Evolutionary conservation across 2,888 invertebrate genomes (phyloP), one percentile per base, ranked within the genome.

Genomic region (Sycophila texana): DNA sequence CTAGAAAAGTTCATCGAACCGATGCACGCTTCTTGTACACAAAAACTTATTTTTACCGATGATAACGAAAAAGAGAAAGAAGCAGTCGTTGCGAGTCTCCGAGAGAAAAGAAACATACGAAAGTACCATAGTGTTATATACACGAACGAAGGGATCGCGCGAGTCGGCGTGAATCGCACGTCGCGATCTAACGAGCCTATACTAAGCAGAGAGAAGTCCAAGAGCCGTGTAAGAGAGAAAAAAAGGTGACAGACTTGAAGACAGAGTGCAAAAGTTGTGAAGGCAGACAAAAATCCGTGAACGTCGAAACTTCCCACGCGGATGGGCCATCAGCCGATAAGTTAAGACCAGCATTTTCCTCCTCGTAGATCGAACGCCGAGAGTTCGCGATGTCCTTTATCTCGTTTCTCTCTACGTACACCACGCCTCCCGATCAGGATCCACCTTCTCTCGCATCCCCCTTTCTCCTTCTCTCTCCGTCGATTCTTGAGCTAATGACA

Each of bases 241-340:
- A 49, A 30, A 61, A 51, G 14, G 4, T 49, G 58, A 66, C 71
- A 71, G 71, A 39, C 60, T 47, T 30, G 55, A 70, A 51, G 22
- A 58, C 70, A 68, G 74, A 76, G 80, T 65, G 60, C 74, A 81
- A 84, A 84, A 83, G 83, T 84, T 84, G 84, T 80, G 77, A 83
- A 83, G 81, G 82, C 84, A 84, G 83, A 83, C 83, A 83, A 83
- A 83, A 83, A 72, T 66, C 20, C 10, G 47, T 16, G 22, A 61
- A 20, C 39, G 20, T 4, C 14, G 16, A 13, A 39, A 39, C 39
- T 39, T 39, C 53, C 53, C n/a, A 4, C n/a, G 14, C 53, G n/a
- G 39, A 63, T 26, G 39, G 39, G 63, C n/a, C 39, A 47, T 63
- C 39, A 63, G 39, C 39, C 61, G 61, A 63, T 12, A n/a, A n/a